These are phyloP conservation scores for Nycticryphes semicollaris DNA, from an alignment of 2,113 vertebrate species.

Conservation along the genomic window DNA sequence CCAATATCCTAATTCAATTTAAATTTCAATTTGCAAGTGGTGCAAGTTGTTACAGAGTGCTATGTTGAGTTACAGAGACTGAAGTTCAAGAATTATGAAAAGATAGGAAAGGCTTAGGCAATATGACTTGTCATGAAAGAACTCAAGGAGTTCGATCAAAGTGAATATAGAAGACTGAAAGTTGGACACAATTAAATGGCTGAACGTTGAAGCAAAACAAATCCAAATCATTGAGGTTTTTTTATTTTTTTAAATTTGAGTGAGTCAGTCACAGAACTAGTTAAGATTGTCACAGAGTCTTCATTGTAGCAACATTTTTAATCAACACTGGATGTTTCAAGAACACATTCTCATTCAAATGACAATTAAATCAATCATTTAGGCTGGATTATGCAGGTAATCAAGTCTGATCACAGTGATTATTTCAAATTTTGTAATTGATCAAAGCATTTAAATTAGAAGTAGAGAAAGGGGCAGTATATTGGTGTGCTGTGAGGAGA, in stretches of 20 bases:
- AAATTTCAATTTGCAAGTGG: not conserved
- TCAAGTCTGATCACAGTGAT: not conserved
- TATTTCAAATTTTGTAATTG: not conserved
- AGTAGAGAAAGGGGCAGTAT: not conserved
- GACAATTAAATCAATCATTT: not conserved
- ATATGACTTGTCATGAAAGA: not conserved
- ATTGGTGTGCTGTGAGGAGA: not conserved
- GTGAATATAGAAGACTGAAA: not conserved
- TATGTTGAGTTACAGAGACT: not conserved
- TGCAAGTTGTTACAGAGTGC: not conserved
- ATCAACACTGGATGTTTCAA: not conserved
- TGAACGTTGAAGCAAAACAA: not conserved
- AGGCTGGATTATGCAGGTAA: not conserved
- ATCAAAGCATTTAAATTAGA: not conserved
- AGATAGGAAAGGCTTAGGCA: not conserved
- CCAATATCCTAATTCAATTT: not conserved
- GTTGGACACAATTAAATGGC: not conserved
- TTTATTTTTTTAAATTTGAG: not conserved
- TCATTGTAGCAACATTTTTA: not conserved
- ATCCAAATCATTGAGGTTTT: not conserved
- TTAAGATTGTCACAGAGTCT: not conserved
- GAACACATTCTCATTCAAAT: not conserved
- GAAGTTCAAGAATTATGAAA: not conserved
- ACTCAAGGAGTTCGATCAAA: not conserved
- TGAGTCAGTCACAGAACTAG: not conserved